These are phyloP conservation scores for Fistularia tabacaria DNA, from an alignment of 2,797 vertebrate species.

Conservation along the genomic window DNA sequence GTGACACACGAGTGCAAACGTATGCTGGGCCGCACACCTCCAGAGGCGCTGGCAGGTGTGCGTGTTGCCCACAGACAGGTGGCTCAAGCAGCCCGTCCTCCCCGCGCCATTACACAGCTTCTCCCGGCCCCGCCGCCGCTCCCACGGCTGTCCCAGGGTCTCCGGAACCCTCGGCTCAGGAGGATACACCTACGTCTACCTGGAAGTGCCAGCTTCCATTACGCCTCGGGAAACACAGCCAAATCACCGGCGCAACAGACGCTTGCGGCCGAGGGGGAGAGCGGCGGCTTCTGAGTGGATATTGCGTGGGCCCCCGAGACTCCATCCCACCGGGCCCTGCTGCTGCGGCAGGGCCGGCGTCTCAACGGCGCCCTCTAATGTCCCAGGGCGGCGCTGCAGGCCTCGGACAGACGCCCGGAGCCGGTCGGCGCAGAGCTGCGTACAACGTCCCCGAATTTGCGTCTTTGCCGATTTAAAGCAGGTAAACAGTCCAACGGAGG, in stretches of 20 bases:
- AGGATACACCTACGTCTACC: slow-evolving; percentile 36
- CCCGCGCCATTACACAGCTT: too few relatives aligned
- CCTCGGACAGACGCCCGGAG: not conserved
- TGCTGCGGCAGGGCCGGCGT: slow-evolving; percentile 35
- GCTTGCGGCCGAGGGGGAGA: slow-evolving; percentile 39
- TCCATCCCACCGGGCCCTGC: slow-evolving; percentile 35
- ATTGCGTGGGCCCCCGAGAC: slow-evolving; percentile 36
- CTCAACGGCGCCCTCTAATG: slow-evolving; percentile 76
- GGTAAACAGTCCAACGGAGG: too few relatives aligned
- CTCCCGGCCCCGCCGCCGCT: too few relatives aligned
- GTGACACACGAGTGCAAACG: slow-evolving; percentile 28
- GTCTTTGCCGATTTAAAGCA: too few relatives aligned
- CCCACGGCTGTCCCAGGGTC: too few relatives aligned
- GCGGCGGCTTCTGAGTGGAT: slow-evolving; percentile 43
- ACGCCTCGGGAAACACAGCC: slow-evolving; percentile 42
- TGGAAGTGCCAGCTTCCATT: slow-evolving; percentile 57
- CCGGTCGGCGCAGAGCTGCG: too few relatives aligned
- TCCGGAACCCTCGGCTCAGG: slow-evolving; percentile 28
- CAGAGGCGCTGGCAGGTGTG: too few relatives aligned
- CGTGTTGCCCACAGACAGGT: too few relatives aligned
- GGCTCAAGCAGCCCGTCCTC: too few relatives aligned
- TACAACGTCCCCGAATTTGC: too few relatives aligned
- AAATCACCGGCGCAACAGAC: slow-evolving; percentile 47
- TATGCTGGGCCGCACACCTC: too few relatives aligned
- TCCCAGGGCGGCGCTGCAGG: slow-evolving; percentile 47